Conservation (phyloP, 2,888 invertebrate genomes). For the Tenthredo amoena region DNA sequence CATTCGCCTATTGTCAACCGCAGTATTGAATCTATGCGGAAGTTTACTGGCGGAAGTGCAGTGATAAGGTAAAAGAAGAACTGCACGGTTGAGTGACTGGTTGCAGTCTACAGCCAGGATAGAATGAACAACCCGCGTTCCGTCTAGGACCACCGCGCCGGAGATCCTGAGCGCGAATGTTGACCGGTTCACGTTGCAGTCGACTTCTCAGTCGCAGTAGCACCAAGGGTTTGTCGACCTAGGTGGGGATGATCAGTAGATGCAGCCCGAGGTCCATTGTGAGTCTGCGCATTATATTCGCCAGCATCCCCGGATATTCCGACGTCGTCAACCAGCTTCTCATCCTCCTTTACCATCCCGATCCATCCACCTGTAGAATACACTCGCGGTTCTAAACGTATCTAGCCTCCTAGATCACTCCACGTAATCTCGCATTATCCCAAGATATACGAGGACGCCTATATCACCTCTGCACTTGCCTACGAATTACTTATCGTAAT, state of each 20-base stretch:
- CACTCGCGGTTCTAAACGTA: neutral
- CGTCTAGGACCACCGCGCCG: conserved; percentile 29
- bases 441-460: too few species aligned
- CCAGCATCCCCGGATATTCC: conserved; percentile 44
- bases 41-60: conserved; percentile 59
- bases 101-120: neutral
- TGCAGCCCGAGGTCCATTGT: conserved; percentile 29
- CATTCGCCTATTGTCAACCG: neutral
- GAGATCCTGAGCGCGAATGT: conserved; percentile 52
- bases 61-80: conserved; percentile 32
- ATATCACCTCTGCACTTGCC: neutral
- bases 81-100: neutral
- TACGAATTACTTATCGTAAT: neutral
- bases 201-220: conserved; percentile 61
- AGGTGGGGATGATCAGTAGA: conserved; percentile 54
- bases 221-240: conserved; percentile 55
- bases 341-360: neutral
- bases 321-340: conserved; percentile 1
- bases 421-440: too few species aligned
- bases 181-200: conserved; percentile 48
- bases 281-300: conserved; percentile 45
- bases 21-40: conserved; percentile 55
- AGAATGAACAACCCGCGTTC: neutral
- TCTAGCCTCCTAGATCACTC: neutral
- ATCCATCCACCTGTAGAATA: conserved; percentile 44